These are phyloP conservation scores for Callorhinus ursinus DNA, from an alignment of 2,113 vertebrate genomes.

Conservation along the genomic window DNA sequence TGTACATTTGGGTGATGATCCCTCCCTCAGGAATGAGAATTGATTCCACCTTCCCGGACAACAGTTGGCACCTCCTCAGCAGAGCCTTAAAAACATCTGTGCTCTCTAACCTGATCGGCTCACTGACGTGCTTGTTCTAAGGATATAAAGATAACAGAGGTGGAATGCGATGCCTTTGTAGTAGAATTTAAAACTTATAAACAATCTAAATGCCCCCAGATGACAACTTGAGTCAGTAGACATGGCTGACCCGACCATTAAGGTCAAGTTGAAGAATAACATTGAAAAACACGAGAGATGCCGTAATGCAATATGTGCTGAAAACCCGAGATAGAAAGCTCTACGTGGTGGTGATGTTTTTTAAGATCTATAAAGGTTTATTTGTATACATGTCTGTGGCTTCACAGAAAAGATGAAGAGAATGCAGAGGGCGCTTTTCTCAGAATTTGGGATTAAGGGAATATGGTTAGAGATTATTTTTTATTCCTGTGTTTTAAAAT, in stretches of 20 bases:
- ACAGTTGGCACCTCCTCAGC: background rate
- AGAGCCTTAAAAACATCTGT: rapidly evolving
- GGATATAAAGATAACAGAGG: background rate
- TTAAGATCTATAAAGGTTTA: background rate
- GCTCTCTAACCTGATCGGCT: background rate
- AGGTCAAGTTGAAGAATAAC: background rate
- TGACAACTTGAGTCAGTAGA: background rate
- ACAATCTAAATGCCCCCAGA: background rate
- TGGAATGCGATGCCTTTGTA: background rate
- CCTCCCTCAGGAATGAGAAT: background rate
- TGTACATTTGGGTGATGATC: background rate
- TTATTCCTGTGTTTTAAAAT: background rate
- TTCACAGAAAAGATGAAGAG: background rate
- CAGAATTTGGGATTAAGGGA: background rate
- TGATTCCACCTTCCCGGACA: background rate
- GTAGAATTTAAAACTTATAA: background rate
- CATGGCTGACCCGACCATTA: too few species aligned
- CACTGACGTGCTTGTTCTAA: too few species aligned
- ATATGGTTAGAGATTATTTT: background rate
- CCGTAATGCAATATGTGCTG: background rate
- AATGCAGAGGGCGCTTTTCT: background rate
- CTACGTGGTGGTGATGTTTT: background rate
- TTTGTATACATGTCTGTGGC: background rate
- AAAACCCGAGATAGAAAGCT: background rate
- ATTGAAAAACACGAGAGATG: background rate